phyloP scores from a whole-genome alignment of 2,113 vertebrate genomes.

The Stigmatopora argus region DNA sequence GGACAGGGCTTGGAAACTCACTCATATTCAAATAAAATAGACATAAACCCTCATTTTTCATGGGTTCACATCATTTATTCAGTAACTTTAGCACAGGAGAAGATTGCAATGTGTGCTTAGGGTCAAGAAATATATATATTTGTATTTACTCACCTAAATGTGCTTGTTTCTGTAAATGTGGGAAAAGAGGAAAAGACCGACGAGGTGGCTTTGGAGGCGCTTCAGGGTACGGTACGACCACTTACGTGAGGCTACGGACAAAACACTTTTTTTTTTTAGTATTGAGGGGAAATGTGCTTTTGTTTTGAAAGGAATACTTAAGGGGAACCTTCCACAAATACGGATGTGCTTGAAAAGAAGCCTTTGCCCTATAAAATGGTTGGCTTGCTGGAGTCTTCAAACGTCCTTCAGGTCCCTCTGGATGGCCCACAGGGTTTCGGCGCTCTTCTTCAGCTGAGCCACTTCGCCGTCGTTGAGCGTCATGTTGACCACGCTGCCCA shows the following conservation, averaged over 20 bases:
- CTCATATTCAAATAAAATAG: neutral
- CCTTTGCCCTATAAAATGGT: too few species aligned
- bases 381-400: slow-evolving; percentile 44
- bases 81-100: neutral
- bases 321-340: slow-evolving; percentile 9
- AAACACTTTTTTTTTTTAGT: slow-evolving; percentile 10
- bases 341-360: slow-evolving; percentile 20
- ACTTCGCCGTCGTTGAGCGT: slow-evolving; percentile 85
- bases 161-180: neutral
- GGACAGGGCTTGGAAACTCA: too few species aligned
- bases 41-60: neutral
- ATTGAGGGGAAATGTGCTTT: neutral
- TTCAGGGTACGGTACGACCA: neutral
- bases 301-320: neutral
- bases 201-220: neutral
- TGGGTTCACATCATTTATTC: neutral
- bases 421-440: slow-evolving; percentile 86
- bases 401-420: slow-evolving; percentile 93
- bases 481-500: slow-evolving; percentile 87
- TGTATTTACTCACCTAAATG: neutral
- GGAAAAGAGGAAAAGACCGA: neutral
- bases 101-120: neutral
- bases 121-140: neutral
- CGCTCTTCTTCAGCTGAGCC: slow-evolving; percentile 83
- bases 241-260: neutral